phyloP scores from a whole-genome alignment of 2,113 vertebrate species.

The Lathamus discolor region DNA sequence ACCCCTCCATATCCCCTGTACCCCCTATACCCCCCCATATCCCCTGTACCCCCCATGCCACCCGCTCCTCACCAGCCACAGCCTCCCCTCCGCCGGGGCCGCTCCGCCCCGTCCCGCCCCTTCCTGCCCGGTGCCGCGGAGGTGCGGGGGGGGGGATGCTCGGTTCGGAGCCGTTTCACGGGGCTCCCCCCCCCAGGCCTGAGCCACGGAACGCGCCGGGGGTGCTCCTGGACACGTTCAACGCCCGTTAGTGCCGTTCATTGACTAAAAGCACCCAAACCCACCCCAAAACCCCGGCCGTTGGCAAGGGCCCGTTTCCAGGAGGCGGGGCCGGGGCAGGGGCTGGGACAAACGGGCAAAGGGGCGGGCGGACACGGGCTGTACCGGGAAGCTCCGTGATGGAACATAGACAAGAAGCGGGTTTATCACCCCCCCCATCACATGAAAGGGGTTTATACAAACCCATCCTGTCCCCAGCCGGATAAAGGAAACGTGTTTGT shows the following conservation, averaged over 20 bases:
- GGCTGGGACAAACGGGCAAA: background rate
- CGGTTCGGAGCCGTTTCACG: too few relatives aligned
- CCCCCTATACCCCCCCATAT: too few relatives aligned
- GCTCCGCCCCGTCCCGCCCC: too few relatives aligned
- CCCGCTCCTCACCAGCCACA: too few relatives aligned
- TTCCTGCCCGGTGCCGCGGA: too few relatives aligned
- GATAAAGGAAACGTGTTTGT: background rate
- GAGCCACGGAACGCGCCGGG: background rate
- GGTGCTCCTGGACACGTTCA: background rate
- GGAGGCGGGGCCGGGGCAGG: background rate
- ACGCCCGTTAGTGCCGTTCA: background rate
- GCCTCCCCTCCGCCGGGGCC: too few relatives aligned
- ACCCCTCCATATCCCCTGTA: too few relatives aligned
- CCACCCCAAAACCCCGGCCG: background rate
- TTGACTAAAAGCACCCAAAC: background rate
- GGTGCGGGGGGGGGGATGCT: too few relatives aligned
- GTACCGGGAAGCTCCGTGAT: background rate
- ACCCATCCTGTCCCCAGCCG: background rate
- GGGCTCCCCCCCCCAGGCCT: background rate
- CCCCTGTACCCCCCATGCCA: too few relatives aligned
- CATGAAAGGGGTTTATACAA: background rate
- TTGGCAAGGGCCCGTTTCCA: background rate
- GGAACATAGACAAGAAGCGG: background rate
- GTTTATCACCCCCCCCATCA: background rate
- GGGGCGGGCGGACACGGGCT: too few relatives aligned